Conservation (phyloP, 2,797 vertebrate genomes). For the Phoeniculus purpureus region DNA sequence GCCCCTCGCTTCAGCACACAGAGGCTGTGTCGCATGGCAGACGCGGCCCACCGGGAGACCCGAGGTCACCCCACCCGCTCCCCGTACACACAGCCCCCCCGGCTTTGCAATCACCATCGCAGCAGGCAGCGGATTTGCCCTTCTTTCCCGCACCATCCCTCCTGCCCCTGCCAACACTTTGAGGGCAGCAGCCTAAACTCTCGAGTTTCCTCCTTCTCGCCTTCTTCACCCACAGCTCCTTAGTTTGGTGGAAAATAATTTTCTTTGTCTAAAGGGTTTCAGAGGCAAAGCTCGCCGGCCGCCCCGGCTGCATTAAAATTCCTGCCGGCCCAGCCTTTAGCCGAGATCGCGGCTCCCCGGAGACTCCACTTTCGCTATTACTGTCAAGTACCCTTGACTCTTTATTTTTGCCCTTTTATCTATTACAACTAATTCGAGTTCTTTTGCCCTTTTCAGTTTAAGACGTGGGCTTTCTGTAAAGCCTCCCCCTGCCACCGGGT, state of each 20-base stretch:
- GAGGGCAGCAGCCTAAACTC: background rate
- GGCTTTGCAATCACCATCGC: background rate
- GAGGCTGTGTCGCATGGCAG: background rate
- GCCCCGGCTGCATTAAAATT: slow-evolving; percentile 91
- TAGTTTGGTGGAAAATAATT: slow-evolving; percentile 67
- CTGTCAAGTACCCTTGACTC: slow-evolving; percentile 99
- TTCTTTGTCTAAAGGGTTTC: slow-evolving; percentile 81
- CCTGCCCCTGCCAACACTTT: background rate
- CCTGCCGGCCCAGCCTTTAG: slow-evolving; percentile 83
- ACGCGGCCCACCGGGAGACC: background rate
- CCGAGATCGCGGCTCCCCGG: slow-evolving; percentile 84
- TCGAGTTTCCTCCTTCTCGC: background rate
- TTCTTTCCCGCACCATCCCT: background rate
- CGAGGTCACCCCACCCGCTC: background rate
- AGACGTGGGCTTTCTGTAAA: slow-evolving; percentile 90
- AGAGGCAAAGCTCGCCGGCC: slow-evolving; percentile 74
- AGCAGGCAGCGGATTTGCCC: background rate
- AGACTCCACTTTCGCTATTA: slow-evolving; percentile 94
- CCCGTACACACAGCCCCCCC: background rate
- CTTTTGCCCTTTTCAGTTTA: slow-evolving; percentile 99
- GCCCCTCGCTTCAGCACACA: background rate
- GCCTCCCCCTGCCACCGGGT: slow-evolving; percentile 81
- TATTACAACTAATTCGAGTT: slow-evolving; percentile 99
- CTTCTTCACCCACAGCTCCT: background rate
- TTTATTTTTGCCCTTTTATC: slow-evolving; percentile 99